Evolutionary conservation across 35 echinoderm and acorn worm species (phyloP).

Genomic region (Heliocidaris tuberculata): DNA sequence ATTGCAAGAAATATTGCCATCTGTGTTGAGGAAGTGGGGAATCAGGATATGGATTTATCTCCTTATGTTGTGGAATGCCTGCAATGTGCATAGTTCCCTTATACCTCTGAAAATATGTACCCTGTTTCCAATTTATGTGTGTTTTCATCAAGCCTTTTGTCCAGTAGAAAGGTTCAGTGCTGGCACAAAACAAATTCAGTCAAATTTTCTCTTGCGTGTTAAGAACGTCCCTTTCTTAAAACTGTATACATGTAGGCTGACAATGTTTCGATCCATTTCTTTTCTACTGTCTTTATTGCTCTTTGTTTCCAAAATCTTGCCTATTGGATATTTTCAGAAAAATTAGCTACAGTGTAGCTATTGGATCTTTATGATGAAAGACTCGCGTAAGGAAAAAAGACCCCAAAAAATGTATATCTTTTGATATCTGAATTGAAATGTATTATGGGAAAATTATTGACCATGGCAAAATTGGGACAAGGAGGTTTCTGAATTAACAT

Average conservation of each 20-base stretch:
- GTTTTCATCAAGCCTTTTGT: conserved; percentile 10
- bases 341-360: background rate
- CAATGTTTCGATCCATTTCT: background rate
- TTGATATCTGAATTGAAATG: no score
- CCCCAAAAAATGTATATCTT: no score
- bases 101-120: background rate
- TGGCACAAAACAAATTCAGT: background rate
- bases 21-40: background rate
- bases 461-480: no score
- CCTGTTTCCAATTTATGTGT: background rate
- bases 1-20: background rate
- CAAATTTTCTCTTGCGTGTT: background rate
- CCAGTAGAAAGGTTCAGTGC: background rate
- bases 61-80: no score
- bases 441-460: no score
- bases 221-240: background rate
- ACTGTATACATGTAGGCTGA: background rate
- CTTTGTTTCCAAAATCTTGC: conserved; percentile 10
- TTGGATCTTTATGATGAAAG: background rate
- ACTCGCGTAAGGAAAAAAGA: background rate
- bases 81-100: no score
- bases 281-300: background rate
- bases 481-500: no score
- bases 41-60: background rate
- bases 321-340: background rate